Base-by-base conservation (phyloP, 1,140 invertebrate genomes). In the Sitophilus oryzae region DNA sequence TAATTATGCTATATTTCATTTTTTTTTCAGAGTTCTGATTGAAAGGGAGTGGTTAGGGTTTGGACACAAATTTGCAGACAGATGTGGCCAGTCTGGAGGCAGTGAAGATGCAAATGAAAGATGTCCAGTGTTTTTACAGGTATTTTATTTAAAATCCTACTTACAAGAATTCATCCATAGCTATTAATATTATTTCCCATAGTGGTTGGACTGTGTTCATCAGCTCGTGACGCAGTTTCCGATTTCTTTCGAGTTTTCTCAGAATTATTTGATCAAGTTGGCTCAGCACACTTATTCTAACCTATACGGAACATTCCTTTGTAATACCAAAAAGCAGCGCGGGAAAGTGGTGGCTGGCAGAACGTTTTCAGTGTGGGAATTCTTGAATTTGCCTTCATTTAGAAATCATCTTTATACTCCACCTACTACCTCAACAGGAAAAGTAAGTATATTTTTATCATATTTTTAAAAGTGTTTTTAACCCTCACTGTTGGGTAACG, bases 121-220 rank as follows among this genome's bases (percentile, higher is more conserved):
- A 48, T 94, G 91, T 71, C 96, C 96, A 11, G 91, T 98, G 53
- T 99, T 99, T 76, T 76, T 98, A 36, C 52, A 54, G 52, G 52
- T 54, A 16, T 19, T 25, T 47, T 42, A 19, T 4, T 41, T 41
- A 14, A 14, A 37, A 11, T 16, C 19, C 6, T 25, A 19, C 15
- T 38, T n/a, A 49, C 4, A 37, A 21, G 19, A n/a, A n/a, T n/a
- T n/a, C n/a, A n/a, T n/a, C n/a, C n/a, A n/a, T n/a, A n/a, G n/a
- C n/a, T n/a, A n/a, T n/a, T n/a, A n/a, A n/a, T n/a, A n/a, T n/a
- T n/a, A n/a, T 21, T 45, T 23, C 14, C 43, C 43, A 11, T 96
- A 98, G 72, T 99, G 94, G 92, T 77, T 98, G 3, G 96, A 99
- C 69, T 92, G 93, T 68, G 87, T 98, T 0, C 88, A 96, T 76